Percentiles rank a stretch among this genome's conserved stretches.
Evolutionary conservation across 2,888 invertebrate species (phyloP).

Genomic region (Heteropelma amictum): DNA sequence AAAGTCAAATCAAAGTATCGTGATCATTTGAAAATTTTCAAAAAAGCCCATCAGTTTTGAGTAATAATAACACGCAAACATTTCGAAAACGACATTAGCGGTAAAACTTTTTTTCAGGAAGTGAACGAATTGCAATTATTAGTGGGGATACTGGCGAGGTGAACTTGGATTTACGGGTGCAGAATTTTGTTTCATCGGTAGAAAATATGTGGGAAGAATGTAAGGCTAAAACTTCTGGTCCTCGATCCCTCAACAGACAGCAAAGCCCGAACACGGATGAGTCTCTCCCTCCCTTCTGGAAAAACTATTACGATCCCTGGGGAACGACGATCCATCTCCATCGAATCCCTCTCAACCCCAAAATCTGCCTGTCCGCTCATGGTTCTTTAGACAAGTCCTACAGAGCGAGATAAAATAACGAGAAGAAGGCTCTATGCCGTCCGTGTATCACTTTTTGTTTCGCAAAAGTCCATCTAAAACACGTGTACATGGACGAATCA

Average conservation of each 20-base stretch:
- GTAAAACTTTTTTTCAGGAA: too few relatives aligned
- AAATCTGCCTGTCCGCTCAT: conserved; percentile 66
- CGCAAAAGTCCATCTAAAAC: neutral
- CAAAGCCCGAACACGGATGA: conserved; percentile 2
- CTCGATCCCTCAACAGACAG: conserved; percentile 19
- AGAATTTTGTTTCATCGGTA: neutral
- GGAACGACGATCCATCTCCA: conserved; percentile 76
- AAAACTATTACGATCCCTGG: conserved; percentile 73
- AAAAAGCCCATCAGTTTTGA: too few relatives aligned
- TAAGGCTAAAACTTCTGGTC: neutral
- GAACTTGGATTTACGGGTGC: too few relatives aligned
- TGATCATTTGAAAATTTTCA: too few relatives aligned
- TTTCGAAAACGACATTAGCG: too few relatives aligned
- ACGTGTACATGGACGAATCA: neutral
- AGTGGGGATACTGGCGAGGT: too few relatives aligned
- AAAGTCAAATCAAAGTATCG: too few relatives aligned
- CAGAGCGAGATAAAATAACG: conserved; percentile 12
- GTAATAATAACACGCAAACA: too few relatives aligned
- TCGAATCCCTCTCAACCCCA: conserved; percentile 75
- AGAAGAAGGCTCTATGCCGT: conserved; percentile 13
- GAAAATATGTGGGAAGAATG: neutral
- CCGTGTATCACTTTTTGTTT: conserved; percentile 9
- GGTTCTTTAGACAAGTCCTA: conserved; percentile 31
- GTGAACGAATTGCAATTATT: too few relatives aligned
- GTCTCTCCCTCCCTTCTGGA: conserved; percentile 40